Evolutionary conservation across 2,113 vertebrate genomes (phyloP).

Genomic region (Pseudolaguvia tuberculata): DNA sequence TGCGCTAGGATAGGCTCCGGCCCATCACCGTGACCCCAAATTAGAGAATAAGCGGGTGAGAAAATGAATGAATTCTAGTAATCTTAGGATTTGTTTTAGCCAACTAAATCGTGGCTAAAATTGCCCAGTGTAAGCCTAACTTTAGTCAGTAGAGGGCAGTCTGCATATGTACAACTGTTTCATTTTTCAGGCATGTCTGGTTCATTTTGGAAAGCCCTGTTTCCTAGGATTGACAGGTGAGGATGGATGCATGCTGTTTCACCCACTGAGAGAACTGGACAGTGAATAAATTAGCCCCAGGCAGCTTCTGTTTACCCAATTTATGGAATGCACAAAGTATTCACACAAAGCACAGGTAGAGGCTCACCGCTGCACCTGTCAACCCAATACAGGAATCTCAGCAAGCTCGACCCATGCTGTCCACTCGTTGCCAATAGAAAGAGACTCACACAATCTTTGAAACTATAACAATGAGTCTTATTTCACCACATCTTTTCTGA

Average conservation of each 20-base stretch:
- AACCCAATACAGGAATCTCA: constrained; percentile 51
- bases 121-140: no score
- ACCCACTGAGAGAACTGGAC: constrained; percentile 59
- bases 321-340: constrained; percentile 64
- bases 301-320: constrained; percentile 66
- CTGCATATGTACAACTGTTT: constrained; percentile 18
- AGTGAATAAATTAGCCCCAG: constrained; percentile 70
- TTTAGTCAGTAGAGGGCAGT: constrained; percentile 24
- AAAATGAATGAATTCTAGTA: no score
- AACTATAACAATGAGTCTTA: neutral
- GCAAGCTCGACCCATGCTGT: constrained; percentile 27
- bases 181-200: constrained; percentile 14
- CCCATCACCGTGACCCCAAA: no score
- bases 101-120: no score
- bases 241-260: constrained; percentile 56
- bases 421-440: constrained; percentile 22
- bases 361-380: constrained; percentile 69
- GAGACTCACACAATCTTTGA: constrained; percentile 14
- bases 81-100: no score
- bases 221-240: constrained; percentile 63
- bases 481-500: neutral
- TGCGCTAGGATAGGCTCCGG: no score
- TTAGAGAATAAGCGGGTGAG: no score
- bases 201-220: constrained; percentile 38
- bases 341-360: constrained; percentile 60